Evolutionary conservation across 2,888 invertebrate species (phyloP), one percentile per base, ranked within the genome.

Genomic region (Teleiodes luculella): DNA sequence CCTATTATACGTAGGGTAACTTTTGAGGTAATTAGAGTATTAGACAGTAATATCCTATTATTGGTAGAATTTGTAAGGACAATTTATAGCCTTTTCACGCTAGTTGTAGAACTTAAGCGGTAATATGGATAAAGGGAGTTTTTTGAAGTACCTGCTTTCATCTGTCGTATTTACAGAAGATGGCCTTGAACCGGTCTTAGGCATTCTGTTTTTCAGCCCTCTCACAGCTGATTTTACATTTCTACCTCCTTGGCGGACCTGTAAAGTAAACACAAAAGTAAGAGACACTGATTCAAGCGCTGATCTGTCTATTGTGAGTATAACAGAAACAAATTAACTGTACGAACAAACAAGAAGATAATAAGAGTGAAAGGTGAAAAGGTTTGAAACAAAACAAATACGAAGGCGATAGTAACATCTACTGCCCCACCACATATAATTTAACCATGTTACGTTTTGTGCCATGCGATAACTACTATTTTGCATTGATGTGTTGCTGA

Each of bases 101-200:
- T n/a, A n/a, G n/a, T n/a, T n/a, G n/a, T n/a, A n/a, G n/a, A n/a
- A n/a, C n/a, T n/a, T n/a, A n/a, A n/a, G n/a, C n/a, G n/a, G n/a
- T n/a, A n/a, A n/a, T n/a, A n/a, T n/a, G n/a, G n/a, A n/a, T n/a
- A n/a, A n/a, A n/a, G n/a, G n/a, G n/a, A n/a, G n/a, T n/a, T n/a
- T n/a, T n/a, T n/a, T n/a, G n/a, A n/a, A n/a, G n/a, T 72, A 86
- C 87, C 87, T 86, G 83, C 83, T 85, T 28, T 87, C 87, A 54
- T 87, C 88, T 0, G 81, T 84, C 0, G 86, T 86, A 53, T 85
- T 87, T 16, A 83, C 76, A 0, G 88, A 87, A 0, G 88, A 86
- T 0, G 86, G 80, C 20, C 84, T 70, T 0, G 87, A 87, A 0
- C 87, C 84, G 3, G 83, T 74, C 57, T 79, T 79, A 1, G 88